Evolutionary conservation across 2,888 invertebrate genomes (phyloP).

Genomic region (Drosophila formosana): DNA sequence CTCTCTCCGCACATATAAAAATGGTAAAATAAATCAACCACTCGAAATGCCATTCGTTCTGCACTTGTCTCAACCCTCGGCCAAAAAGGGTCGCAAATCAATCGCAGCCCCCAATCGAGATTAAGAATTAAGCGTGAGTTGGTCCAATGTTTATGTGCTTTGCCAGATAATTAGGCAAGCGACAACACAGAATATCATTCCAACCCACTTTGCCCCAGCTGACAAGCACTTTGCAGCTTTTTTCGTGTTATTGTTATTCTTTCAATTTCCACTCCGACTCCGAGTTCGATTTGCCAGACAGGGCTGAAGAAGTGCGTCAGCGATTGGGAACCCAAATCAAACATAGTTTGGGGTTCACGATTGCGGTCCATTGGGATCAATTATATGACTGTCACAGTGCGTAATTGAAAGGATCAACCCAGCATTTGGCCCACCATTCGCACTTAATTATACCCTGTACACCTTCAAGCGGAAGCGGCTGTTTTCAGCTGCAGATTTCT

Average conservation of each 20-base stretch:
- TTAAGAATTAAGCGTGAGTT: conserved; percentile 41
- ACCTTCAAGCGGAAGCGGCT: neutral
- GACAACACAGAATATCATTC: conserved; percentile 45
- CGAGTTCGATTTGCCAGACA: conserved; percentile 26
- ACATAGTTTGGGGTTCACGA: conserved; percentile 56
- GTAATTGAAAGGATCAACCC: conserved; percentile 79
- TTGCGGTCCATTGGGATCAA: conserved; percentile 76
- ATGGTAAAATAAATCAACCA: conserved; percentile 59
- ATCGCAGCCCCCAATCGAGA: conserved; percentile 61
- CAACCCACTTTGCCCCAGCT: conserved; percentile 2
- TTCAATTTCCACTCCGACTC: conserved; percentile 25
- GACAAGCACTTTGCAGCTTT: conserved; percentile 51
- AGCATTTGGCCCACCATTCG: conserved; percentile 13
- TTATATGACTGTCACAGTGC: conserved; percentile 80
- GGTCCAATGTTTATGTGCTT: conserved; percentile 58
- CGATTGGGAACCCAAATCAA: conserved; percentile 73
- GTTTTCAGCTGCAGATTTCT: neutral
- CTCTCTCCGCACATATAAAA: conserved; percentile 33
- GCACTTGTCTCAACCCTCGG: conserved; percentile 50
- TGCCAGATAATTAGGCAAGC: conserved; percentile 79
- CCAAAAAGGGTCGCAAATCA: conserved; percentile 72
- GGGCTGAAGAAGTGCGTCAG: conserved; percentile 18
- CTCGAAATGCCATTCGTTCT: conserved; percentile 36
- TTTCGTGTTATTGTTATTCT: conserved; percentile 70
- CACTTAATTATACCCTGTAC: conserved; percentile 21